Evolutionary conservation across 2,797 vertebrate species (phyloP), one percentile per base, ranked within the genome.

Genomic region (Saxicola maurus): DNA sequence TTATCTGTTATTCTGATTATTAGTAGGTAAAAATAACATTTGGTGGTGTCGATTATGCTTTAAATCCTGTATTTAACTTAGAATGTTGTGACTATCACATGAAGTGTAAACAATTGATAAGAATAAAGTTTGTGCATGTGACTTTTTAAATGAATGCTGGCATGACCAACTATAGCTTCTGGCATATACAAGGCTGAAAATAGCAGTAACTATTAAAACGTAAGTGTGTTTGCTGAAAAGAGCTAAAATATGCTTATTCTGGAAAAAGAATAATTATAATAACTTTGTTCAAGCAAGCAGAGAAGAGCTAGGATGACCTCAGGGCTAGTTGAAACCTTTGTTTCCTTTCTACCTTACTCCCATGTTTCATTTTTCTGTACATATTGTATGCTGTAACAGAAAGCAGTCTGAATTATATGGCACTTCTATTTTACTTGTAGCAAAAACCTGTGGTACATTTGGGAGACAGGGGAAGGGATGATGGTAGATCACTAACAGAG

Each of bases 291-390:
- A 76, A 57, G 42, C 65, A 65, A 82, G 82, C 55, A 91, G 83
- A 90, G 91, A 90, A 77, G 67, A 92, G 81, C 72, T 92, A 82
- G 62, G 19, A 82, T 94, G 74, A 95, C 94, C 86, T 93, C 80
- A 76, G 88, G 92, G 81, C 74, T 92, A 87, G 59, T 30, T 89
- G 81, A 94, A 67, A 89, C 84, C 49, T 66, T 82, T 92, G 77
- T 91, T 89, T 96, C 86, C 76, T 91, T 93, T 82, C 87, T 94
- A 84, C 93, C 82, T 95, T 84, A 81, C 82, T 71, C 83, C 18
- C 65, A 72, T 88, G 92, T 91, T 86, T 93, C 92, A 89, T 96
- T 96, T 91, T 95, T 92, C n/a, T n/a, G 13, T 27, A 25, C 60
- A 38, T 91, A 90, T 13, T 74, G 86, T 71, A 87, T 68, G 55